Base-by-base conservation (phyloP, 2,113 vertebrate species). In the Tonatia bakeri region DNA sequence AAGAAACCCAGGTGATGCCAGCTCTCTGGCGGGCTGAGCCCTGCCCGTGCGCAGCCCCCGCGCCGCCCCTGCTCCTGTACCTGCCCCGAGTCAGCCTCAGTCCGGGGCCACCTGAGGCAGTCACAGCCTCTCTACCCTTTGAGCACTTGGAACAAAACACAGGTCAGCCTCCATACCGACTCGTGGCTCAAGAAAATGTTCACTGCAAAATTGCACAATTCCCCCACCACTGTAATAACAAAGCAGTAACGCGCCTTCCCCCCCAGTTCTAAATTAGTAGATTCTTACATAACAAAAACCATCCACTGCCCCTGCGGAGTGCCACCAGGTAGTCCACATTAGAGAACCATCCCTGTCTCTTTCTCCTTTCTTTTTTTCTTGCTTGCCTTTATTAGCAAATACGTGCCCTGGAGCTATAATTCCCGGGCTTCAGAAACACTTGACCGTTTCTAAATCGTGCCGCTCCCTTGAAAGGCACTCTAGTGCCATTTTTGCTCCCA, bases 241-340 rank as follows among this genome's bases (percentile, higher is more conserved):
- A 73, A 59, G 56, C 16, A 45, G 0, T 10, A 11, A 4, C 0
- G 3, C 22, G 20, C 26, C 40, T 9, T n/a, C n/a, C 15, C 7
- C 15, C 5, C 7, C 20, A 38, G 1, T 50, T 72, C 36, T 38
- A 76, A 89, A 54, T 64, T 17, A 75, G 56, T 38, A 16, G 10
- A 22, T 73, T 69, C 85, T 92, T 17, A 28, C 4, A 38, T 45
- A 73, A 90, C 76, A 81, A 92, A 91, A 76, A 33, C 56, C 36
- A 75, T 52, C 43, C 3, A 40, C 9, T 50, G 52, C 36, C 64
- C 43, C 83, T 33, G 83, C 64, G 80, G 43, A 89, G 93, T 92
- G 47, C 43, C 61, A 69, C 9, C 33, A 40, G 73, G 38, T 15
- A 36, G 65, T 38, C 33, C 24, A 54, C 56, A 50, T 33, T 47